These are phyloP conservation scores for Bruchidius siliquastri DNA, from an alignment of 2,888 invertebrate genomes.

Conservation along the genomic window DNA sequence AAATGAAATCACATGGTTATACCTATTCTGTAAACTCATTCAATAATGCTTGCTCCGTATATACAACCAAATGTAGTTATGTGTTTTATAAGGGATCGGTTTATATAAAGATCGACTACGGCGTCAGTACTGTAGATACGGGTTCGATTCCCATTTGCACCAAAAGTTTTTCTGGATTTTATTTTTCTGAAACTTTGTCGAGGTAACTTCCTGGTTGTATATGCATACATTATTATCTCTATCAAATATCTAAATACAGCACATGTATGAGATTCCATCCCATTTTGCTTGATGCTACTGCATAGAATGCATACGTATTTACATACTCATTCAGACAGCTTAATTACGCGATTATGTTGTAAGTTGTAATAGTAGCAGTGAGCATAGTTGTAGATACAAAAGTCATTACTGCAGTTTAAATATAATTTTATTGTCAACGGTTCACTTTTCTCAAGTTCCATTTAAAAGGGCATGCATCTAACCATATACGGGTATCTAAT, in stretches of 20 bases:
- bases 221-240: not conserved
- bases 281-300: not conserved
- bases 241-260: not conserved
- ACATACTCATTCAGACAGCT: not conserved
- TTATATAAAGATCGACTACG: no score
- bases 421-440: not conserved
- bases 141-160: no score
- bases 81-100: no score
- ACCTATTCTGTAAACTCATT: no score
- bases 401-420: not conserved
- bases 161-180: no score
- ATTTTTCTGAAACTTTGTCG: no score
- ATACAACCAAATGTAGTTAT: no score
- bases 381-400: not conserved
- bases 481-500: no score
- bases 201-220: no score
- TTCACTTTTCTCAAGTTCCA: not conserved
- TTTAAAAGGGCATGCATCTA: not conserved
- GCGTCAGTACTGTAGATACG: no score
- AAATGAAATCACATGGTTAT: no score
- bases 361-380: not conserved
- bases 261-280: not conserved
- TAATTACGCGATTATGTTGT: not conserved
- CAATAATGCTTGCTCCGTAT: no score
- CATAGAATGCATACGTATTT: not conserved